A percentile compares a stretch with the other conserved stretches of the same genome.
Conservation (phyloP, 2,888 invertebrate species). For the Tryphoninae sp. region DNA sequence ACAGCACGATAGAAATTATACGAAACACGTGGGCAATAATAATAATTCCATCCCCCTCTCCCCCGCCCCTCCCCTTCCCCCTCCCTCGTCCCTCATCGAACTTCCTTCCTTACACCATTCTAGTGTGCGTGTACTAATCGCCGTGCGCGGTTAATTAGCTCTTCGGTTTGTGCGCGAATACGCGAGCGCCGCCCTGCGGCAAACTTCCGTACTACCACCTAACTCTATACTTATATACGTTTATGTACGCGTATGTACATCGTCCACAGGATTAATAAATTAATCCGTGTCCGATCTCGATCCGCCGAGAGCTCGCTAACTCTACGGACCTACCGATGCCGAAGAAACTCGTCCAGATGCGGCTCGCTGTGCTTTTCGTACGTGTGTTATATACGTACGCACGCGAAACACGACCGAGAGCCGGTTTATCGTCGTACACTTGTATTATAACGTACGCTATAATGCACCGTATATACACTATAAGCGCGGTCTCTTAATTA, state of each 20-base stretch:
- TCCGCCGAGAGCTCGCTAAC: slow-evolving; percentile 13
- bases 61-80: not conserved
- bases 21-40: slow-evolving; percentile 48
- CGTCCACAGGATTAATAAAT: slow-evolving; percentile 59
- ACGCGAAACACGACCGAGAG: slow-evolving; percentile 10
- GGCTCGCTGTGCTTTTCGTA: slow-evolving; percentile 30
- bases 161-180: slow-evolving; percentile 39
- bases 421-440: slow-evolving; percentile 57
- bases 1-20: slow-evolving; percentile 44
- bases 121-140: slow-evolving; percentile 47
- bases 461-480: slow-evolving; percentile 41
- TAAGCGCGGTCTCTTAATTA: slow-evolving; percentile 59
- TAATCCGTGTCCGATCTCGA: slow-evolving; percentile 62
- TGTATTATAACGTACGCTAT: slow-evolving; percentile 16
- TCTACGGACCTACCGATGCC: slow-evolving; percentile 1
- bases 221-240: not conserved
- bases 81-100: not conserved
- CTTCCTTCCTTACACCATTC: not conserved
- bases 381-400: not conserved
- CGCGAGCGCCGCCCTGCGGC: slow-evolving; percentile 33
- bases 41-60: slow-evolving; percentile 20
- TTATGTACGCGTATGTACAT: slow-evolving; percentile 6
- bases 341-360: slow-evolving; percentile 61
- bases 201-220: slow-evolving; percentile 18
- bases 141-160: slow-evolving; percentile 57